Evolutionary conservation across 2,888 invertebrate genomes (phyloP).

Genomic region (Polylopha cassiicola): DNA sequence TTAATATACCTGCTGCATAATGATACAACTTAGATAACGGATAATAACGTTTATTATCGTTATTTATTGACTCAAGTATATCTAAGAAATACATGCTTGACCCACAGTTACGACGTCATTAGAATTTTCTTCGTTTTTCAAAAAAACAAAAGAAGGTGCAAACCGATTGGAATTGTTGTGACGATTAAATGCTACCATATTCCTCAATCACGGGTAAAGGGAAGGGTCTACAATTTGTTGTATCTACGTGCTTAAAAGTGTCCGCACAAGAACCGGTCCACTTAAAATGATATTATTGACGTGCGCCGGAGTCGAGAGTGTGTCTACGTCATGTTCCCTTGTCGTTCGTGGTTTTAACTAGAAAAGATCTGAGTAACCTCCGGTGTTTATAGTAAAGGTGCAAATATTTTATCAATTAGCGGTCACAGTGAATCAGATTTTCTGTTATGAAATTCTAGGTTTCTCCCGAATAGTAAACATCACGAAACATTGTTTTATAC

Average conservation of each 20-base stretch:
- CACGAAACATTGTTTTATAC: constrained; percentile 21
- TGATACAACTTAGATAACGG: constrained; percentile 6
- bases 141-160: too few relatives aligned
- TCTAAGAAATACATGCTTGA: too few relatives aligned
- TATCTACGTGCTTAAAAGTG: constrained; percentile 46
- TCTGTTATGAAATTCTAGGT: constrained; percentile 4
- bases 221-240: constrained; percentile 42
- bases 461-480: constrained; percentile 12
- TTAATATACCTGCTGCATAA: constrained; percentile 1
- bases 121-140: too few relatives aligned
- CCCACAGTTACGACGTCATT: too few relatives aligned
- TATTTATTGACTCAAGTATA: too few relatives aligned
- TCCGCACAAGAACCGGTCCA: constrained; percentile 59
- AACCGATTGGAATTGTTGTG: too few relatives aligned
- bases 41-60: too few relatives aligned
- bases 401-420: constrained; percentile 11
- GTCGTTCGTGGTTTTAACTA: constrained; percentile 36
- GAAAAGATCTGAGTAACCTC: constrained; percentile 32
- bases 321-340: constrained; percentile 16
- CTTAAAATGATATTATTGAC: constrained; percentile 65
- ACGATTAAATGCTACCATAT: too few relatives aligned
- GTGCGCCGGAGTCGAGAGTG: constrained; percentile 37
- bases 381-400: constrained; percentile 1
- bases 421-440: constrained; percentile 4
- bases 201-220: too few relatives aligned